Evolutionary conservation across 2,888 invertebrate genomes (phyloP).

Genomic region (Azorinus chamasolen): DNA sequence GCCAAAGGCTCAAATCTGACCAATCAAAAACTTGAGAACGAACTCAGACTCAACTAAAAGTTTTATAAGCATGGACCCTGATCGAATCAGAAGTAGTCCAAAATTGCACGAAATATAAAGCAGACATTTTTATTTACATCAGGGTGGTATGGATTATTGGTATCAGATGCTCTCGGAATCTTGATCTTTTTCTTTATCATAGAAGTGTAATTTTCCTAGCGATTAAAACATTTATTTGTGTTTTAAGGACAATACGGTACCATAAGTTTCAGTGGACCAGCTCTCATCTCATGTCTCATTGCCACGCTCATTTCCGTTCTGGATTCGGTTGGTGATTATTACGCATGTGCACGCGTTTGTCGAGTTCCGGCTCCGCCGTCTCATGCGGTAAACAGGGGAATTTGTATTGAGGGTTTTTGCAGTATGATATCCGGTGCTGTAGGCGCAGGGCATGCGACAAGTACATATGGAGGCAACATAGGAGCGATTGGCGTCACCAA

Average conservation of each 20-base stretch:
- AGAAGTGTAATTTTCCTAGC: too few relatives aligned
- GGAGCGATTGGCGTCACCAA: conserved; percentile 95
- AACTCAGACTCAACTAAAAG: too few relatives aligned
- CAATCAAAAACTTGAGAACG: too few relatives aligned
- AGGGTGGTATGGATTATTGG: too few relatives aligned
- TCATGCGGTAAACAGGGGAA: conserved; percentile 93
- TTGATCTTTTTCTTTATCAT: too few relatives aligned
- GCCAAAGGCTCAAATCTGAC: too few relatives aligned
- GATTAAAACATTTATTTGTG: background rate
- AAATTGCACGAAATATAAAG: too few relatives aligned
- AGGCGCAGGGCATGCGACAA: conserved; percentile 95
- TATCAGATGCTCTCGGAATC: too few relatives aligned
- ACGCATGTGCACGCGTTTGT: conserved; percentile 91
- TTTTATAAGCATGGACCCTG: too few relatives aligned
- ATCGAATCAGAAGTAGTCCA: too few relatives aligned
- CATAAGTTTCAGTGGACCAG: conserved; percentile 64
- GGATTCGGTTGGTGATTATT: conserved; percentile 92
- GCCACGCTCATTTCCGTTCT: conserved; percentile 74
- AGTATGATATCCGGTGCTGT: conserved; percentile 93
- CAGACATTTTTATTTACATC: too few relatives aligned
- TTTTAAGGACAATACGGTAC: conserved; percentile 73
- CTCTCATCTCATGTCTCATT: conserved; percentile 71
- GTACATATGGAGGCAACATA: conserved; percentile 95
- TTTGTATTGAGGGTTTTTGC: conserved; percentile 92
- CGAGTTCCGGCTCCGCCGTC: conserved; percentile 93